Percentiles rank a stretch among this genome's conserved stretches.
phyloP scores from a whole-genome alignment of 2,888 invertebrate genomes.

The Apoda limacodes region DNA sequence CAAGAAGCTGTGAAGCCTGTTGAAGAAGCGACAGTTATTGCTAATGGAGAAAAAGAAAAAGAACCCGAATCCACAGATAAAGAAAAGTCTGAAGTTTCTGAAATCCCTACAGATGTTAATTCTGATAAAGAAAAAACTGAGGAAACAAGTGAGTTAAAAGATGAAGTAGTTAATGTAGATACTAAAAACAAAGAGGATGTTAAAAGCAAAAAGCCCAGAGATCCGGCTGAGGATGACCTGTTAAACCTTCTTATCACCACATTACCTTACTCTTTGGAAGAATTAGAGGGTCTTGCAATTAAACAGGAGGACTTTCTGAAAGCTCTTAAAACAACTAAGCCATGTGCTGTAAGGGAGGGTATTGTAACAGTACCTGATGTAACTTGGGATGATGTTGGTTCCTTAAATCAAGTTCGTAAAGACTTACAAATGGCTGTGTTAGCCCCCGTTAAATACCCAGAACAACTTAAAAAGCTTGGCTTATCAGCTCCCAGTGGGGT shows the following conservation, averaged over 20 bases:
- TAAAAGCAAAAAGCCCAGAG: conserved; percentile 23
- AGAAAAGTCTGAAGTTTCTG: conserved; percentile 26
- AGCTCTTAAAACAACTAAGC: conserved; percentile 87
- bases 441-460: conserved; percentile 90
- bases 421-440: conserved; percentile 92
- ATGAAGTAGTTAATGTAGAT: conserved; percentile 17
- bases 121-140: conserved; percentile 21
- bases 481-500: conserved; percentile 89
- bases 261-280: conserved; percentile 71
- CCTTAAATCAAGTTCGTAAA: conserved; percentile 86
- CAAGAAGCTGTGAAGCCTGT: conserved; percentile 19
- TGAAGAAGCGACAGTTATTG: conserved; percentile 32
- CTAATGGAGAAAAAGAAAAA: conserved; percentile 50
- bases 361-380: conserved; percentile 98
- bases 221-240: conserved; percentile 58
- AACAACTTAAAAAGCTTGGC: conserved; percentile 82
- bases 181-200: conserved; percentile 20
- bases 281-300: conserved; percentile 75
- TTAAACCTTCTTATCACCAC: conserved; percentile 75
- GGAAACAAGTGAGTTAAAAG: conserved; percentile 25
- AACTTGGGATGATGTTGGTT: conserved; percentile 97
- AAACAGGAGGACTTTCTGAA: conserved; percentile 80
- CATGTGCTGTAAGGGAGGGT: conserved; percentile 95
- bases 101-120: conserved; percentile 19
- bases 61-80: conserved; percentile 21